phyloP scores from a whole-genome alignment of 2,888 invertebrate genomes.

The Amblyjoppa proteus region DNA sequence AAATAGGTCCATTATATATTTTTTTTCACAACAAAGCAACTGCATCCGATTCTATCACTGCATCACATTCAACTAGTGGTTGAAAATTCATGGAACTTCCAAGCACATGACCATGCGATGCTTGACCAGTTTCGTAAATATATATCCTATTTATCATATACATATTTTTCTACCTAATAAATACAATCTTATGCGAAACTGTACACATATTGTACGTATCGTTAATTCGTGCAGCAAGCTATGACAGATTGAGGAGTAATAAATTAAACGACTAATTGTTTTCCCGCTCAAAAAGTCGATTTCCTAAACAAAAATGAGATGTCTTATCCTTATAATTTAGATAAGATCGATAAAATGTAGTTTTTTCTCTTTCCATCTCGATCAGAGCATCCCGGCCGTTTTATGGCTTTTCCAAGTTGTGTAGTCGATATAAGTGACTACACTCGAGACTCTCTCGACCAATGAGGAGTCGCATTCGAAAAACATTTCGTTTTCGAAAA shows the following conservation, averaged over 20 bases:
- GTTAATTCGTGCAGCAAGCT: conserved; percentile 42
- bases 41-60: not conserved
- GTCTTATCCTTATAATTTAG: not conserved
- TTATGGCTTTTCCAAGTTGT: not conserved
- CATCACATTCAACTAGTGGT: not conserved
- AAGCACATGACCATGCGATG: not conserved
- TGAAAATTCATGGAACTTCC: conserved; percentile 6
- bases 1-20: not conserved
- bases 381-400: not conserved
- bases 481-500: not conserved
- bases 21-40: not conserved
- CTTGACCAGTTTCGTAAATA: not conserved
- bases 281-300: not conserved
- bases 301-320: conserved; percentile 5
- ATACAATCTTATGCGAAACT: conserved; percentile 48
- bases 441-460: not conserved
- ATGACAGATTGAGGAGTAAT: conserved; percentile 13
- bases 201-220: conserved; percentile 41
- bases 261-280: not conserved
- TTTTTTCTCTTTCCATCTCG: not conserved
- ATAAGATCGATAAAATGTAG: not conserved
- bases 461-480: not conserved
- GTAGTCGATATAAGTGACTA: not conserved
- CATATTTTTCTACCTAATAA: conserved; percentile 56
- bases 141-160: not conserved